Evolutionary conservation across 2,797 vertebrate species (phyloP).

Genomic region (Tiaroga cobitis): DNA sequence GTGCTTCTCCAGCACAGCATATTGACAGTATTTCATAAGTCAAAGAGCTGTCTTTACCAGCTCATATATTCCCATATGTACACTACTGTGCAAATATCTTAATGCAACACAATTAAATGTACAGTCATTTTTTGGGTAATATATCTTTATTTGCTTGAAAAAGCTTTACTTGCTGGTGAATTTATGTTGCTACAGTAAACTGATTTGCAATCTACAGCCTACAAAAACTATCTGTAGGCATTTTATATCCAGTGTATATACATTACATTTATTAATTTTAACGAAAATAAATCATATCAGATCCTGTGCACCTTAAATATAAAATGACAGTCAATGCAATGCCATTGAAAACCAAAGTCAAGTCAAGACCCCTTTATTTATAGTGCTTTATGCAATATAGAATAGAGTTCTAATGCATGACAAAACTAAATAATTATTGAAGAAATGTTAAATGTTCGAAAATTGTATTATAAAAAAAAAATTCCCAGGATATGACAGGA

Average conservation of each 20-base stretch:
- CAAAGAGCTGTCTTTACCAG: conserved; percentile 4
- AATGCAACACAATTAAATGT: neutral
- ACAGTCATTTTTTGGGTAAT: neutral
- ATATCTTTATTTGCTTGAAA: neutral
- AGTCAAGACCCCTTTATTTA: neutral
- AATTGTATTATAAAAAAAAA: no score
- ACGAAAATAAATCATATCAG: no score
- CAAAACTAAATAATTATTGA: no score
- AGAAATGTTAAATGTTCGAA: no score
- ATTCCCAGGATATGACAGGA: no score
- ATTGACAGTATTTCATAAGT: neutral
- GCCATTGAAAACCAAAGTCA: neutral
- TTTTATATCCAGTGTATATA: neutral
- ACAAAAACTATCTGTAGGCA: neutral
- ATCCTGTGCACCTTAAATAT: neutral
- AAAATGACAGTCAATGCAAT: neutral
- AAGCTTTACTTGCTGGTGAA: neutral
- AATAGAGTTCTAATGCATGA: no score
- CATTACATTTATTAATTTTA: neutral
- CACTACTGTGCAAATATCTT: neutral
- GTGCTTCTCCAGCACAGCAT: neutral
- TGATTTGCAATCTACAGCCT: neutral
- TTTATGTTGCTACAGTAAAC: neutral
- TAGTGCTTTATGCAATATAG: neutral
- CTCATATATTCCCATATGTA: neutral